A percentile compares a stretch with the other conserved stretches of the same genome.
Evolutionary conservation across 1,140 invertebrate genomes (phyloP).

Genomic region (Tribolium madens): DNA sequence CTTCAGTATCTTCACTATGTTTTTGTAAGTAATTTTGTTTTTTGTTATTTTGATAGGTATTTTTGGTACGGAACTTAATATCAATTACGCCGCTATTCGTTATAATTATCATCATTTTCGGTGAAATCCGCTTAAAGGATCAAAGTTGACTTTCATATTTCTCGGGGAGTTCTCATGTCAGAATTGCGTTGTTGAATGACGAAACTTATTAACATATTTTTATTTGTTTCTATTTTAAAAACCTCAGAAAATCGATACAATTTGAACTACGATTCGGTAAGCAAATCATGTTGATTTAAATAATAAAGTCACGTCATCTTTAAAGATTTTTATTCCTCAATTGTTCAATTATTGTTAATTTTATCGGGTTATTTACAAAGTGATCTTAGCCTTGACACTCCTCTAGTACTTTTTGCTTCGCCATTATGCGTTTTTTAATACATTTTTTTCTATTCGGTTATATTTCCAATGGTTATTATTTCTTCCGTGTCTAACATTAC

Average conservation of each 20-base stretch:
- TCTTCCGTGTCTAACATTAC: neutral
- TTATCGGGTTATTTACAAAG: neutral
- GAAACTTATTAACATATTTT: neutral
- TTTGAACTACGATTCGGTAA: neutral
- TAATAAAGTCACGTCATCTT: neutral
- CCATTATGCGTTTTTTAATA: neutral
- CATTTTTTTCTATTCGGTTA: neutral
- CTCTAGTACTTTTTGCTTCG: neutral
- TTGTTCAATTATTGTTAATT: conserved; percentile 25
- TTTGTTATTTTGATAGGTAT: neutral
- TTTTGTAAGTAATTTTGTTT: neutral
- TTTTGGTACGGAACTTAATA: neutral
- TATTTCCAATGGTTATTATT: neutral
- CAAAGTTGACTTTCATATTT: neutral
- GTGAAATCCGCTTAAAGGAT: neutral
- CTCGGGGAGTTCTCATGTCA: neutral
- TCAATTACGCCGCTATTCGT: neutral
- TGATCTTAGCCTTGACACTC: conserved; percentile 29
- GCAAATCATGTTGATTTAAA: conserved; percentile 4
- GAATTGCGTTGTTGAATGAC: neutral
- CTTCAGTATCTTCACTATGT: neutral
- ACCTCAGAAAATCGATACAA: neutral
- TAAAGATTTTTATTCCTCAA: conserved; percentile 16
- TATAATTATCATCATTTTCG: neutral
- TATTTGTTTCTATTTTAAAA: neutral